A percentile compares a stretch with the other conserved stretches of the same genome.
Evolutionary conservation across 2,888 invertebrate genomes (phyloP).

Genomic region (Netelia fuscicornis): DNA sequence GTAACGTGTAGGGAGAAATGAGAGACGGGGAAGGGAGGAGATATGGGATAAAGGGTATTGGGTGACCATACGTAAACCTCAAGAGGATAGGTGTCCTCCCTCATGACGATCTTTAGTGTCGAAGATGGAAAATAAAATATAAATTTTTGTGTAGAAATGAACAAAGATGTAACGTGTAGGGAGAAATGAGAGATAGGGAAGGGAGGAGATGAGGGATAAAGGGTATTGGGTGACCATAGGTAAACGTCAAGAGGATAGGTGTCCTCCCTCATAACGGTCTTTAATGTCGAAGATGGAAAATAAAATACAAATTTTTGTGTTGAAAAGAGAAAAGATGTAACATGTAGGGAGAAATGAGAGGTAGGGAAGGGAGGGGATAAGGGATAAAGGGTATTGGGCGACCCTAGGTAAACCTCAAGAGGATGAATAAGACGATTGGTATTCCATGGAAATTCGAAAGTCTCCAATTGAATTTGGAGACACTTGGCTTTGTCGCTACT

Average conservation of each 20-base stretch:
- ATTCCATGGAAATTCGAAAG: constrained; percentile 78
- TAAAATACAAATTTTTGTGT: constrained; percentile 10
- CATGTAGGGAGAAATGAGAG: neutral
- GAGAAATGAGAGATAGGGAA: too few species aligned
- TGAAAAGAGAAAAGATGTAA: constrained; percentile 29
- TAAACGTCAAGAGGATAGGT: constrained; percentile 64
- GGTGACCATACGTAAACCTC: neutral
- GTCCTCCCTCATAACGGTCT: constrained; percentile 33
- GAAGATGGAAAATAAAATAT: too few species aligned
- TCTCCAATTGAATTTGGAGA: constrained; percentile 80
- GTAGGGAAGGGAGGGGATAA: neutral
- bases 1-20: too few species aligned
- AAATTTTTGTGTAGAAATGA: too few species aligned
- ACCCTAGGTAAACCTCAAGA: constrained; percentile 35
- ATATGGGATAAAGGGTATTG: too few species aligned
- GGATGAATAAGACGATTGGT: constrained; percentile 71
- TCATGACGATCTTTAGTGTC: too few species aligned
- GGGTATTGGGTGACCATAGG: too few species aligned
- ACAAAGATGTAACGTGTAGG: too few species aligned
- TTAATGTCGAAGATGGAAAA: constrained; percentile 19
- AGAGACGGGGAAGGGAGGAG: too few species aligned
- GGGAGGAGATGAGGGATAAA: too few species aligned
- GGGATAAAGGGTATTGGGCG: constrained; percentile 38
- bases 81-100: too few species aligned
- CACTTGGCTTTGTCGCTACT: constrained; percentile 61